These are phyloP conservation scores for Cerastoderma edule DNA, from an alignment of 2,888 invertebrate genomes.

Conservation along the genomic window DNA sequence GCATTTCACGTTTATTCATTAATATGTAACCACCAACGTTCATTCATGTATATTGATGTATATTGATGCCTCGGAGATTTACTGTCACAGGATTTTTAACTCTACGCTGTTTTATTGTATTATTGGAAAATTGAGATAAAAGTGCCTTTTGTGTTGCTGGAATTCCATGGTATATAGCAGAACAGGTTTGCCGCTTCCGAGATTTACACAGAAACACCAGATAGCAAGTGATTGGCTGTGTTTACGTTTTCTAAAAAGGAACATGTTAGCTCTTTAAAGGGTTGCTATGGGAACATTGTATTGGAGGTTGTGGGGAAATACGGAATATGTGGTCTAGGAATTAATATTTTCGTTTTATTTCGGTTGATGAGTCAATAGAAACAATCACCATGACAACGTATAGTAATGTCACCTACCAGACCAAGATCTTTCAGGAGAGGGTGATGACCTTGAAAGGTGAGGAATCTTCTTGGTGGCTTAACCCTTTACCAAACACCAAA, in stretches of 20 bases:
- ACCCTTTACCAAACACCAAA: too few species aligned
- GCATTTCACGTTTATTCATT: conserved; percentile 9
- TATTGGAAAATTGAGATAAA: conserved; percentile 19
- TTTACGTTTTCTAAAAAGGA: not conserved
- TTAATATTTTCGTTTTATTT: conserved; percentile 10
- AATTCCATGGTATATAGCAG: conserved; percentile 8
- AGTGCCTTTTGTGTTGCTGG: not conserved
- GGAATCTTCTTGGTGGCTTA: conserved; percentile 3
- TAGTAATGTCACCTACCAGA: conserved; percentile 68
- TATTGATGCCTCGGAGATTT: conserved; percentile 22
- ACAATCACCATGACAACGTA: conserved; percentile 59
- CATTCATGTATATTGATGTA: conserved; percentile 27
- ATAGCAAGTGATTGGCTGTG: conserved; percentile 6
- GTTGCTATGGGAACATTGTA: conserved; percentile 10
- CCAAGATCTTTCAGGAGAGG: conserved; percentile 67
- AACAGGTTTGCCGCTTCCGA: conserved; percentile 8
- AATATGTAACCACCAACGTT: conserved; percentile 17
- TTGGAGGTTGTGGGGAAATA: not conserved
- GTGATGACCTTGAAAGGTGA: conserved; percentile 70
- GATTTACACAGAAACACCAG: not conserved
- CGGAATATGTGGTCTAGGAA: conserved; percentile 15
- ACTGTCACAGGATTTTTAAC: conserved; percentile 21
- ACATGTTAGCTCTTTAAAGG: not conserved
- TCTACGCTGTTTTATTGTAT: conserved; percentile 13
- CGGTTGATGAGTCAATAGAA: conserved; percentile 13